phyloP scores from a whole-genome alignment of 2,113 vertebrate species.

The Trogon surrucura region DNA sequence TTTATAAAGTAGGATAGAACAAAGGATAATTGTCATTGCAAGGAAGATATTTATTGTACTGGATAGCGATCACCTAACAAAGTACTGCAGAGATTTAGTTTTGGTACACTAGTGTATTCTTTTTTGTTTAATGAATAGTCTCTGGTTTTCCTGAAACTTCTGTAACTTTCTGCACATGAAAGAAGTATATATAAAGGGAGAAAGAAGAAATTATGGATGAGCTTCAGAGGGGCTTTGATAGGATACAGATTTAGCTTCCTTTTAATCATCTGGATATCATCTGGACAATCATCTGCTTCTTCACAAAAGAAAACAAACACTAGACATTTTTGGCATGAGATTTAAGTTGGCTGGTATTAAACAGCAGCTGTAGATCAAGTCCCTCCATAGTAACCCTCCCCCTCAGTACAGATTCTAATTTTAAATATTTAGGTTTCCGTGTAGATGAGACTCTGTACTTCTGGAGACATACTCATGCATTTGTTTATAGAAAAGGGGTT shows the following conservation, averaged over 20 bases:
- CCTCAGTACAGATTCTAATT: background rate
- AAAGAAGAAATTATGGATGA: slow-evolving; percentile 23
- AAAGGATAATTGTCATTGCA: background rate
- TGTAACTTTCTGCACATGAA: slow-evolving; percentile 26
- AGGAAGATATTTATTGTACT: background rate
- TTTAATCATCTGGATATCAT: slow-evolving; percentile 59
- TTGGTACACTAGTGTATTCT: background rate
- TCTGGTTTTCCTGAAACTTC: background rate
- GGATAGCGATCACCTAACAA: background rate
- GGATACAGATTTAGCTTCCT: slow-evolving; percentile 25
- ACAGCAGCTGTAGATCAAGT: slow-evolving; percentile 50
- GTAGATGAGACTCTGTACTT: background rate
- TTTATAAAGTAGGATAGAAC: background rate
- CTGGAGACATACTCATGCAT: background rate
- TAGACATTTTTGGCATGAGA: slow-evolving; percentile 39
- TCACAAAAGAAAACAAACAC: slow-evolving; percentile 53
- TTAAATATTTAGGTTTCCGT: slow-evolving; percentile 62
- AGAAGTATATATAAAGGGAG: background rate
- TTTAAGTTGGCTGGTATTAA: slow-evolving; percentile 19
- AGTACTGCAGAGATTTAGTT: background rate
- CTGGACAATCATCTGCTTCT: slow-evolving; percentile 46
- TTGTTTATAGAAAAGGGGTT: slow-evolving; percentile 23
- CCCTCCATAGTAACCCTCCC: background rate
- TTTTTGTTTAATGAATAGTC: background rate
- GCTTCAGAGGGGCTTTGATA: slow-evolving; percentile 38